Percentiles rank a stretch among this genome's conserved stretches.
Evolutionary conservation across 2,888 invertebrate genomes (phyloP).

Genomic region (Mesopsocus fuscifrons): DNA sequence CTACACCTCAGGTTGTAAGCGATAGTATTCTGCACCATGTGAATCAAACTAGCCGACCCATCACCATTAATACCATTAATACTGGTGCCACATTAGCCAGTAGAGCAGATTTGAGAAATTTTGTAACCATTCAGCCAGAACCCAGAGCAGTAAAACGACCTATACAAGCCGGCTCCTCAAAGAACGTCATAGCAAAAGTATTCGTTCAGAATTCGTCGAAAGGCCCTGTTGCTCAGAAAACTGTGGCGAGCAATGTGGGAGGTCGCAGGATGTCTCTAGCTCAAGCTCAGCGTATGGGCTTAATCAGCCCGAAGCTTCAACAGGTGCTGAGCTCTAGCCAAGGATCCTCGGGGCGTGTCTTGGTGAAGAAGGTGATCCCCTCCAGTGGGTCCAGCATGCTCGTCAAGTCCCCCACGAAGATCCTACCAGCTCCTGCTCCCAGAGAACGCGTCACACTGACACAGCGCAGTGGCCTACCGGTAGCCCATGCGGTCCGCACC

Average conservation of each 20-base stretch:
- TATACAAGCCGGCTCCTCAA: slow-evolving; percentile 8
- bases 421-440: slow-evolving; percentile 38
- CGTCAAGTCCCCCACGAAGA: slow-evolving; percentile 49
- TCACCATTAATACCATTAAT: neutral
- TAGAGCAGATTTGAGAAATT: neutral
- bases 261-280: slow-evolving; percentile 40
- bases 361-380: slow-evolving; percentile 9
- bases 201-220: slow-evolving; percentile 6
- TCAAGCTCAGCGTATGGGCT: slow-evolving; percentile 42
- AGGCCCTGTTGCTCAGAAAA: slow-evolving; percentile 16
- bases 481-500: neutral
- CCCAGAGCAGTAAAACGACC: neutral
- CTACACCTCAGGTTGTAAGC: neutral
- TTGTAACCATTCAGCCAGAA: neutral
- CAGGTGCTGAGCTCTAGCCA: slow-evolving; percentile 23
- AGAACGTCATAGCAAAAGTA: slow-evolving; percentile 9
- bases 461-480: neutral
- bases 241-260: slow-evolving; percentile 14
- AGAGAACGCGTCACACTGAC: neutral
- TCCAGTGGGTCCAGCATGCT: slow-evolving; percentile 16
- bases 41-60: neutral
- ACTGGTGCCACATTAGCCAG: no score
- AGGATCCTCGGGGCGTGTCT: slow-evolving; percentile 7
- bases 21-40: neutral
- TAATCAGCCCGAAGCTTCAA: slow-evolving; percentile 30